These are phyloP conservation scores for Junonia oenone DNA, from an alignment of 2,888 invertebrate genomes.

Conservation along the genomic window DNA sequence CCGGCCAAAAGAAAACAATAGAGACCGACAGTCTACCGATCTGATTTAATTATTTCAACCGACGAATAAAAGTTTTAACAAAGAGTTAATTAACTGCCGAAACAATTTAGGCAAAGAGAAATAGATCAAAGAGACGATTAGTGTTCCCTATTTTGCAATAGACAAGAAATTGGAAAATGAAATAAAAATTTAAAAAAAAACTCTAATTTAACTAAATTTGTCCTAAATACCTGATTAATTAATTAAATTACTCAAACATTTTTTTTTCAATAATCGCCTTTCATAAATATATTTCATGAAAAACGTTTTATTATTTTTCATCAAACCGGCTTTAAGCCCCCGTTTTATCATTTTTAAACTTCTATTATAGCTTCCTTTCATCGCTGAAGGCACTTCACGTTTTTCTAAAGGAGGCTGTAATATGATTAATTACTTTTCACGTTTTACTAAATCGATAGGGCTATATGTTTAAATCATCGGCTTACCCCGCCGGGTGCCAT, in stretches of 20 bases:
- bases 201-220: background rate
- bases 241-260: slow-evolving; percentile 1
- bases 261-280: slow-evolving; percentile 7
- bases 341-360: slow-evolving; percentile 30
- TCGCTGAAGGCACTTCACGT: slow-evolving; percentile 34
- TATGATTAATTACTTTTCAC: slow-evolving; percentile 58
- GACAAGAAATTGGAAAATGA: background rate
- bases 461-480: slow-evolving; percentile 66
- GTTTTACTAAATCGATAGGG: slow-evolving; percentile 56
- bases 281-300: slow-evolving; percentile 8
- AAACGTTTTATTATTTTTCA: slow-evolving; percentile 18
- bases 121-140: slow-evolving; percentile 18
- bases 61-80: slow-evolving; percentile 16
- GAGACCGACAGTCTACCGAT: background rate
- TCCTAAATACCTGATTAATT: background rate
- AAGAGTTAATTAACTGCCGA: slow-evolving; percentile 14
- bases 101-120: slow-evolving; percentile 17
- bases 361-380: slow-evolving; percentile 34
- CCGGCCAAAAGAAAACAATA: slow-evolving; percentile 1
- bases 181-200: background rate
- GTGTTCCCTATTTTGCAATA: slow-evolving; percentile 1
- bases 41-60: slow-evolving; percentile 17
- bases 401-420: slow-evolving; percentile 49
- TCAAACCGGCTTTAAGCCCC: slow-evolving; percentile 18
- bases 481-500: slow-evolving; percentile 55